Percentiles rank a stretch among this genome's conserved stretches.
phyloP scores from a whole-genome alignment of 2,888 invertebrate genomes.

The Bellardia pandia region DNA sequence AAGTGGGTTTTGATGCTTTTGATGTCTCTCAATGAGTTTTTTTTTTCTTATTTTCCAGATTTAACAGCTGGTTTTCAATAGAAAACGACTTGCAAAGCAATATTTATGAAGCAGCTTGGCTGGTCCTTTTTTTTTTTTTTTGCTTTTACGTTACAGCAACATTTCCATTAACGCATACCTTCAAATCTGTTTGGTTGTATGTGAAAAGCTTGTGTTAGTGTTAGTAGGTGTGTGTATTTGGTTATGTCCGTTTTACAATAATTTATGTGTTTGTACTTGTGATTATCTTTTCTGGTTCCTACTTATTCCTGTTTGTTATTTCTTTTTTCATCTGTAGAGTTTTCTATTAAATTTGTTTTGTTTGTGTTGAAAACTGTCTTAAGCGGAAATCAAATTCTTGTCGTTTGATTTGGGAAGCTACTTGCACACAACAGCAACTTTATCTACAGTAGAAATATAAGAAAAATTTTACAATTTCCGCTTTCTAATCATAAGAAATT shows the following conservation, averaged over 20 bases:
- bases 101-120: neutral
- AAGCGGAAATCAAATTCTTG: conserved; percentile 53
- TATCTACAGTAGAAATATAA: neutral
- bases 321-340: neutral
- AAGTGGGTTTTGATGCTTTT: too few species aligned
- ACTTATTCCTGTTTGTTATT: conserved; percentile 26
- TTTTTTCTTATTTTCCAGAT: too few species aligned
- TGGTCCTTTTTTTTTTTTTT: neutral
- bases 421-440: neutral
- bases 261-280: neutral
- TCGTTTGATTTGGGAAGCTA: conserved; percentile 35
- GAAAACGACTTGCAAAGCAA: neutral
- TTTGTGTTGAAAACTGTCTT: neutral
- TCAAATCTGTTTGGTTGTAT: neutral
- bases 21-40: too few species aligned
- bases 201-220: neutral
- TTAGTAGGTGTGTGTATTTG: neutral
- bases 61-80: too few species aligned
- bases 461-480: conserved; percentile 51
- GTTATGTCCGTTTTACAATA: neutral
- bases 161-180: neutral
- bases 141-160: neutral
- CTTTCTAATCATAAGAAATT: conserved; percentile 7
- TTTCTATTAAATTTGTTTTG: conserved; percentile 2
- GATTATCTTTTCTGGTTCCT: neutral